Percentiles rank a stretch among this genome's conserved stretches.
Evolutionary conservation across 2,113 vertebrate genomes (phyloP).

Genomic region (Sinocyclocheilus anshuiensis): DNA sequence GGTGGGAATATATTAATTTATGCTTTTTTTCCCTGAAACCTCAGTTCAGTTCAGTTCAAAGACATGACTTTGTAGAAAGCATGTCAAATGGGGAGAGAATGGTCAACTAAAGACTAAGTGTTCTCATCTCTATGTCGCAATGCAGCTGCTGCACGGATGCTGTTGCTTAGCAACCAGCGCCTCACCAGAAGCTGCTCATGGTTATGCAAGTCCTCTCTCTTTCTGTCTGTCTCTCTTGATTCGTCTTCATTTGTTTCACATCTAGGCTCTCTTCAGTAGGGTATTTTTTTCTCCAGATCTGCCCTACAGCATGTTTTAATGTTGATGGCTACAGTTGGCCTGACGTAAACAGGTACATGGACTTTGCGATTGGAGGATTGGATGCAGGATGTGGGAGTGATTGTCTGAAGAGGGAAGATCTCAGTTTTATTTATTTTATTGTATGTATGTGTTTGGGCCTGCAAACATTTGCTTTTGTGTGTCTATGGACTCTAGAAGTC

Average conservation of each 20-base stretch:
- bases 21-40: neutral
- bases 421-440: neutral
- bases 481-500: neutral
- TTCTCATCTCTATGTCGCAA: constrained; percentile 58
- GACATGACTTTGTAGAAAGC: constrained; percentile 5
- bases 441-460: neutral
- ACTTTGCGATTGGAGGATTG: neutral
- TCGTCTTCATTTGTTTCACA: neutral
- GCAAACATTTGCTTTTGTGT: no score
- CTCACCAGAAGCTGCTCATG: constrained; percentile 52
- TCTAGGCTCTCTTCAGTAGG: neutral
- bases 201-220: constrained; percentile 55
- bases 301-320: neutral
- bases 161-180: constrained; percentile 57
- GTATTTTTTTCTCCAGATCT: neutral
- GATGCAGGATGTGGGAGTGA: no score
- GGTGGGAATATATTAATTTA: neutral
- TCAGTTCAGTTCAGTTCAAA: constrained; percentile 19
- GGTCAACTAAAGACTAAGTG: constrained; percentile 48
- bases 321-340: neutral
- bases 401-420: neutral
- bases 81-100: constrained; percentile 21
- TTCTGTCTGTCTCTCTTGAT: neutral
- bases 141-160: constrained; percentile 59
- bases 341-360: neutral